Percentiles rank a stretch among this genome's conserved stretches.
Evolutionary conservation across 2,113 vertebrate genomes (phyloP).

Genomic region (Alethe diademata): DNA sequence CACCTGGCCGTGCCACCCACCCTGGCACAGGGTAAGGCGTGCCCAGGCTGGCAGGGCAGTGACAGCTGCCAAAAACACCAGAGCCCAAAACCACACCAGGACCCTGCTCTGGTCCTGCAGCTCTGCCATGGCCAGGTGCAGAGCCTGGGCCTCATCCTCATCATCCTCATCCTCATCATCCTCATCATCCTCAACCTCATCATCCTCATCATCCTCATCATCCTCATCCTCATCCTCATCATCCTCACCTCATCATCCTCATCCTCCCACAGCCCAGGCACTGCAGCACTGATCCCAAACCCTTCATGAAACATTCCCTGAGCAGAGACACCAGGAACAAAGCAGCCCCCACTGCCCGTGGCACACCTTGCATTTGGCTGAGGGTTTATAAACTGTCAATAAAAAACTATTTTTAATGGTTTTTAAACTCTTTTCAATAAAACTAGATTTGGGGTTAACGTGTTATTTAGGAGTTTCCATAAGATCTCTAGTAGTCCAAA

Average conservation of each 20-base stretch:
- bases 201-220: too few species aligned
- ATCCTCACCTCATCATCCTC: too few species aligned
- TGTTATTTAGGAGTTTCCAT: background rate
- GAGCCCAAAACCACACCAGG: constrained; percentile 83
- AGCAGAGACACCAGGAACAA: background rate
- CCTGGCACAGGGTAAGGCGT: constrained; percentile 69
- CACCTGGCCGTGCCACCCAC: background rate
- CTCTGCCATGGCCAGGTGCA: constrained; percentile 16
- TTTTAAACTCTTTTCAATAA: too few species aligned
- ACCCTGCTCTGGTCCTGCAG: constrained; percentile 53
- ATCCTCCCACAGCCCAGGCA: rapidly evolving
- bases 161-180: background rate
- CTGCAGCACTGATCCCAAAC: background rate
- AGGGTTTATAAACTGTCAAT: background rate
- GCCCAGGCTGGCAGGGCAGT: constrained; percentile 64
- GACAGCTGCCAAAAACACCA: constrained; percentile 85
- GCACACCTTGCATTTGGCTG: background rate
- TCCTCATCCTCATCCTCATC: too few species aligned
- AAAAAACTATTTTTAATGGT: background rate
- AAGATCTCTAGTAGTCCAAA: rapidly evolving
- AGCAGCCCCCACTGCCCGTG: rapidly evolving
- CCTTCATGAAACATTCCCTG: rapidly evolving
- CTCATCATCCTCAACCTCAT: rapidly evolving
- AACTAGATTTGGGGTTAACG: too few species aligned
- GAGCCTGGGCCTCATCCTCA: constrained; percentile 38